Evolutionary conservation across 2,113 vertebrate genomes (phyloP).

Genomic region (Silurus meridionalis): DNA sequence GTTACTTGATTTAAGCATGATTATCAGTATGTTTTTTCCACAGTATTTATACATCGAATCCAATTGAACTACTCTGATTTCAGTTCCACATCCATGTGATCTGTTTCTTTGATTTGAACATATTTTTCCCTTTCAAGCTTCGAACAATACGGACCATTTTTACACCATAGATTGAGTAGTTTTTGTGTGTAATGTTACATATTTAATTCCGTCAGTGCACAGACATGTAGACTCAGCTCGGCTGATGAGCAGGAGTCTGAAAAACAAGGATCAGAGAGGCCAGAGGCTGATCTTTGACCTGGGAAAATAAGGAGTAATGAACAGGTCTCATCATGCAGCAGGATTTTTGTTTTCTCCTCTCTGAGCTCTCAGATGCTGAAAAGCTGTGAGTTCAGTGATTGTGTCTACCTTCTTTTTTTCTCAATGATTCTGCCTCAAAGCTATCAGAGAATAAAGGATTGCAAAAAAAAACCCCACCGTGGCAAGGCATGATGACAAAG

Average conservation of each 20-base stretch:
- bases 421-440: constrained; percentile 9
- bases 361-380: constrained; percentile 25
- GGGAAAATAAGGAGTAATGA: constrained; percentile 61
- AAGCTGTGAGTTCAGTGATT: not conserved
- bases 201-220: not conserved
- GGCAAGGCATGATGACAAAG: constrained; percentile 19
- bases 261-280: not conserved
- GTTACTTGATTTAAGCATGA: not conserved
- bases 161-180: not conserved
- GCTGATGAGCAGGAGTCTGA: not conserved
- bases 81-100: not conserved
- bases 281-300: constrained; percentile 38
- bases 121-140: not conserved
- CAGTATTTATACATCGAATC: not conserved
- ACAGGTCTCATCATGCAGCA: constrained; percentile 21
- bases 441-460: constrained; percentile 24
- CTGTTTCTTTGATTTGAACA: not conserved
- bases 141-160: not conserved
- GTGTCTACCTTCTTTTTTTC: constrained; percentile 26
- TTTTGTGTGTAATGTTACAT: not conserved
- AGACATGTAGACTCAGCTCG: not conserved
- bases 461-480: not conserved
- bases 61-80: not conserved
- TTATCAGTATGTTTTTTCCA: not conserved
- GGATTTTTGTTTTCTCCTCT: constrained; percentile 23